Base-by-base conservation (phyloP, 2,888 invertebrate species). In the Masnerella sp. region DNA sequence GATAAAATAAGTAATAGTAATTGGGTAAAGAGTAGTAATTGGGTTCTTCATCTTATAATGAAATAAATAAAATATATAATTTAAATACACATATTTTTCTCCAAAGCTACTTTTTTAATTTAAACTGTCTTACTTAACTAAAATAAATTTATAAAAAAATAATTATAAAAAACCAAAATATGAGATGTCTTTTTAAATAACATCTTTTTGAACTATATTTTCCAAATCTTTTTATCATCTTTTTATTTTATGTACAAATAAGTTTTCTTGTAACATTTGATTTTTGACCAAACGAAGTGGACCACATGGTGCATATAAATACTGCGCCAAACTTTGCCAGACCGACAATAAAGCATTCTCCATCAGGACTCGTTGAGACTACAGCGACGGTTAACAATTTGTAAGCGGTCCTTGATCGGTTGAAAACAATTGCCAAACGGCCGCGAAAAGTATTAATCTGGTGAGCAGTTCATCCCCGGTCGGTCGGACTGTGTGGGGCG, bases 371-470 rank as follows among this genome's bases (percentile, higher is more conserved):
- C 32, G 32, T n/a, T n/a, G n/a, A n/a, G 38, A 32, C 38, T 40
- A 30, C 38, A 54, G 36, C 54, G 32, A 64, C 28, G 51, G 58
- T 61, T 52, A 47, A 59, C 52, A 61, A 45, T 47, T 25, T 8
- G 7, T 2, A 34, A 30, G 40, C 11, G 8, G 28, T 36, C 61
- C 68, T 49, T 17, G 32, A 43, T 45, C 20, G 70, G 14, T 59
- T 49, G 59, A 75, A 83, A 82, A 83, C 82, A 82, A 83, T 83
- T 81, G 79, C 78, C 76, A 78, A 79, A 78, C 78, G 80, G 78
- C 80, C 76, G 80, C 80, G 78, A 70, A 83, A 82, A 81, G 82
- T 82, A 83, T 82, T 81, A 80, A 81, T 79, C 73, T 80, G 64
- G 72, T 64, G 62, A 68, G 51, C 43, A 73, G 62, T 73, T 67